Evolutionary conservation across 2,797 vertebrate species (phyloP).

Genomic region (Apogon hyalosoma): DNA sequence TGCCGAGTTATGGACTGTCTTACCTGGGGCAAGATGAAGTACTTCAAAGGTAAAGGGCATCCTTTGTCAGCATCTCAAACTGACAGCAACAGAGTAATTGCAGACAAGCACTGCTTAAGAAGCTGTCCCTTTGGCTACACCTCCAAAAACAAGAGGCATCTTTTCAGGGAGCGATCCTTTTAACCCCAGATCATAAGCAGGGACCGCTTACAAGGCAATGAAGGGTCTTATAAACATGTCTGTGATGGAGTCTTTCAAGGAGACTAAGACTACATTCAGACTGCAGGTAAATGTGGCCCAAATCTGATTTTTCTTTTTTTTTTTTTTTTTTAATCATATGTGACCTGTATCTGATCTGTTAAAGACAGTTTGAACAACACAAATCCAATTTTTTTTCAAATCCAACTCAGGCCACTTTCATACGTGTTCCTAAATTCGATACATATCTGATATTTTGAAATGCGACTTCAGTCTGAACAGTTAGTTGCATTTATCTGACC

Average conservation of each 20-base stretch:
- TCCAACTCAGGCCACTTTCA: too few relatives aligned
- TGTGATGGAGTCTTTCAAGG: not conserved
- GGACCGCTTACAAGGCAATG: not conserved
- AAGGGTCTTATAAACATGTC: not conserved
- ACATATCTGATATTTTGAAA: too few relatives aligned
- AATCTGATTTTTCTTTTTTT: too few relatives aligned
- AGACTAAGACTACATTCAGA: not conserved
- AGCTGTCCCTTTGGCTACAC: conserved; percentile 43
- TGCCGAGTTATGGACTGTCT: conserved; percentile 68
- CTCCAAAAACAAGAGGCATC: conserved; percentile 27
- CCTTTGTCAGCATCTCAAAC: conserved; percentile 74
- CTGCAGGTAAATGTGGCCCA: too few relatives aligned
- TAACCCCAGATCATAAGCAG: conserved; percentile 5
- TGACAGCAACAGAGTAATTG: conserved; percentile 67
- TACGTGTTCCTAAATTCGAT: too few relatives aligned
- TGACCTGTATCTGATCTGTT: too few relatives aligned
- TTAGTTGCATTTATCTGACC: too few relatives aligned
- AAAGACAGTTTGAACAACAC: too few relatives aligned
- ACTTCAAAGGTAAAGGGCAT: conserved; percentile 79
- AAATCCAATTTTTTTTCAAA: too few relatives aligned
- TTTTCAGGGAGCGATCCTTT: conserved; percentile 27
- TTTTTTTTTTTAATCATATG: too few relatives aligned
- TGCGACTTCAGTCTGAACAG: too few relatives aligned
- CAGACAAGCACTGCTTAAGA: conserved; percentile 53
- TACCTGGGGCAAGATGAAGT: conserved; percentile 76